Percentiles rank a stretch among this genome's conserved stretches.
phyloP scores from a whole-genome alignment of 2,797 vertebrate species.

The Emydoidea blandingii region DNA sequence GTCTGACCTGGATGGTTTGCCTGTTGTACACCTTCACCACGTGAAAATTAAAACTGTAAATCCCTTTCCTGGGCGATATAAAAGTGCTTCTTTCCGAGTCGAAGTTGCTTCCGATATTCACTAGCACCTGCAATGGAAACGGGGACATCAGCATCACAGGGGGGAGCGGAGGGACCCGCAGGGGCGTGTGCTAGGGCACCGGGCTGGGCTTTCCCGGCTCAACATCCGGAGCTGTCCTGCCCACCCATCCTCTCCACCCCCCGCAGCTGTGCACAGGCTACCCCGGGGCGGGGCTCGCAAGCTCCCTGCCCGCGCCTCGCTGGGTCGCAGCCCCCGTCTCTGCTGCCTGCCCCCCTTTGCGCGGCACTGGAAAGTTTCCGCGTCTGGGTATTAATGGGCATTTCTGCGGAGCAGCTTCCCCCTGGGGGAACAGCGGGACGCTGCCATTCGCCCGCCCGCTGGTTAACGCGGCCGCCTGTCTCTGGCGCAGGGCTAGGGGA shows the following conservation, averaged over 20 bases:
- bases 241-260: not conserved
- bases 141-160: constrained; percentile 1
- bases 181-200: not conserved
- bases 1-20: constrained; percentile 97
- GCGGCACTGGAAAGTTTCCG: not conserved
- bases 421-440: no score
- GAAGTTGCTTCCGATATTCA: constrained; percentile 95
- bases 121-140: constrained; percentile 87
- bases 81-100: constrained; percentile 97
- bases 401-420: no score
- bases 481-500: no score
- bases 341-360: no score
- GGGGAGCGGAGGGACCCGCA: not conserved
- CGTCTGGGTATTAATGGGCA: no score
- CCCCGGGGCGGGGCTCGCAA: not conserved
- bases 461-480: no score
- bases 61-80: constrained; percentile 95
- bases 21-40: constrained; percentile 99
- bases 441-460: no score
- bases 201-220: not conserved
- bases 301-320: no score
- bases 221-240: not conserved
- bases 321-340: no score
- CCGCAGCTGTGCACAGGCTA: not conserved
- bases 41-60: constrained; percentile 99